Conservation (phyloP, 2,888 invertebrate genomes). For the Silvanus unidentatus region DNA sequence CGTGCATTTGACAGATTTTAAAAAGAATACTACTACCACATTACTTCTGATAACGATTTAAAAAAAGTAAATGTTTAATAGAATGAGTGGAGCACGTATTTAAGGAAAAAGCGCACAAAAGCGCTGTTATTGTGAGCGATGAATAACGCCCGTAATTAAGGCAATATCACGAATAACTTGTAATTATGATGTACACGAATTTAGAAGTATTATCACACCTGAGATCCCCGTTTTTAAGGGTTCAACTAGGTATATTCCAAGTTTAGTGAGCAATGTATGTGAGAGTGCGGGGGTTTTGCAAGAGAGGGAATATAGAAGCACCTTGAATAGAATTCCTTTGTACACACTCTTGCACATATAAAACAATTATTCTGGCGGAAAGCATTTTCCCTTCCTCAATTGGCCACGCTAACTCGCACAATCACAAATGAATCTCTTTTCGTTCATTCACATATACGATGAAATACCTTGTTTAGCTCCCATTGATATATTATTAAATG, state of each 20-base stretch:
- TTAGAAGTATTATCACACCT: too few relatives aligned
- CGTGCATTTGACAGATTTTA: slow-evolving; percentile 45
- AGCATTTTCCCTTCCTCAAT: slow-evolving; percentile 42
- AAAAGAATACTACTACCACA: slow-evolving; percentile 32
- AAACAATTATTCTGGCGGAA: slow-evolving; percentile 48
- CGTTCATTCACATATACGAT: slow-evolving; percentile 9
- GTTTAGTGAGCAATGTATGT: too few relatives aligned
- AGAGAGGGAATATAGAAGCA: too few relatives aligned
- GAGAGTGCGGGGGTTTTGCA: too few relatives aligned
- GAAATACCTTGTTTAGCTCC: slow-evolving; percentile 28
- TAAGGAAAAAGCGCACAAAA: background rate
- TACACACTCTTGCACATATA: slow-evolving; percentile 35
- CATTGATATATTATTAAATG: slow-evolving; percentile 22
- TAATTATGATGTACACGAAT: too few relatives aligned
- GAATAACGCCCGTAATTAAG: too few relatives aligned
- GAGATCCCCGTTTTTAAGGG: too few relatives aligned
- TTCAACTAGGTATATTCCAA: too few relatives aligned
- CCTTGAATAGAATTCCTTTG: slow-evolving; percentile 32
- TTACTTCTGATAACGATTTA: slow-evolving; percentile 15
- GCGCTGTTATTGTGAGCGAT: too few relatives aligned
- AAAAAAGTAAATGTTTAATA: slow-evolving; percentile 15
- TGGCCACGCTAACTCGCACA: slow-evolving; percentile 43
- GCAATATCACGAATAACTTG: too few relatives aligned
- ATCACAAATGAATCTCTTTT: slow-evolving; percentile 37
- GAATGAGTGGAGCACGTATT: background rate